Percentiles rank a stretch among this genome's conserved stretches.
Evolutionary conservation across 2,888 invertebrate genomes (phyloP).

Genomic region (Labia minor): DNA sequence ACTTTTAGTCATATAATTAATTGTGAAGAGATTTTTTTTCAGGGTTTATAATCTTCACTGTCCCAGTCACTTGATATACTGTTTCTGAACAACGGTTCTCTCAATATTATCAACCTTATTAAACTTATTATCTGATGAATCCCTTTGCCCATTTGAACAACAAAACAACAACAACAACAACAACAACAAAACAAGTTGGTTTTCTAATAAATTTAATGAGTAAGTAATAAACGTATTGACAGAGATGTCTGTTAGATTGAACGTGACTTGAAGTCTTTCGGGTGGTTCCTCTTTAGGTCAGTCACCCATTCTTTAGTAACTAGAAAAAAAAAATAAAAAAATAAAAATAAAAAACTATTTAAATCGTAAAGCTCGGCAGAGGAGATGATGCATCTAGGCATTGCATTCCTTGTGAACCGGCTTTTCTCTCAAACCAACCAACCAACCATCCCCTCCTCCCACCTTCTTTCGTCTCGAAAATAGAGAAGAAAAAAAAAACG

Average conservation of each 20-base stretch:
- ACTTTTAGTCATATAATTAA: too few species aligned
- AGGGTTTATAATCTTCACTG: too few species aligned
- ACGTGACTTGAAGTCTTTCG: background rate
- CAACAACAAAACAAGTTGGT: background rate
- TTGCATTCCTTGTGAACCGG: background rate
- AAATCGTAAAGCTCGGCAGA: background rate
- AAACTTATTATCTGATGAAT: too few species aligned
- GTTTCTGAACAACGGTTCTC: too few species aligned
- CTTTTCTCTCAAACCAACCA: background rate
- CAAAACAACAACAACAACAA: too few species aligned
- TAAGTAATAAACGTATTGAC: constrained; percentile 13
- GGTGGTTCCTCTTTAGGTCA: background rate
- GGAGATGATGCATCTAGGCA: background rate
- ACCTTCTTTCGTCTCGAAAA: background rate
- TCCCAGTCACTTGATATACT: too few species aligned
- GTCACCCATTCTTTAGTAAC: too few species aligned
- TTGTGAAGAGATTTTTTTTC: too few species aligned
- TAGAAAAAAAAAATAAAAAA: background rate
- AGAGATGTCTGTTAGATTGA: background rate
- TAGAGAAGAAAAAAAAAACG: too few species aligned
- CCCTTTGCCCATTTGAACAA: too few species aligned
- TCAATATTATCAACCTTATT: too few species aligned
- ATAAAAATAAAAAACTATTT: background rate
- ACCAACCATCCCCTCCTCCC: background rate
- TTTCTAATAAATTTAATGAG: background rate